Conservation (phyloP, 1,140 invertebrate genomes). For the Drosophila santomea region DNA sequence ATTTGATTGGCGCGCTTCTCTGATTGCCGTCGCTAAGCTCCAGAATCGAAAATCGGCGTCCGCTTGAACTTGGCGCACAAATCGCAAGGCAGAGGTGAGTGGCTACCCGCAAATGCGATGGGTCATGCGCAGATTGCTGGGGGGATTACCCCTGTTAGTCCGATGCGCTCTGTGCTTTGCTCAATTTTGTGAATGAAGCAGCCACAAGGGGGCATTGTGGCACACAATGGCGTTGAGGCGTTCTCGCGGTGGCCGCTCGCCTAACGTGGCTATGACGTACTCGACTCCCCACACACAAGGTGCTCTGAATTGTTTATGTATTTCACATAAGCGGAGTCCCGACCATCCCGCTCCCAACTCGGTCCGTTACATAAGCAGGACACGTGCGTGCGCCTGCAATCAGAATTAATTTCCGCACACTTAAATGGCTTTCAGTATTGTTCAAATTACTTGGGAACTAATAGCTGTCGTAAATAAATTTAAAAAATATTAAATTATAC, state of each 20-base stretch:
- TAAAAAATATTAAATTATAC: not conserved
- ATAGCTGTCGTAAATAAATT: too few relatives aligned
- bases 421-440: not conserved
- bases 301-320: constrained; percentile 37
- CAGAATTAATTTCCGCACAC: constrained; percentile 20
- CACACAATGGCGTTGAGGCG: constrained; percentile 4
- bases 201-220: not conserved
- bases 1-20: constrained; percentile 80
- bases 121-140: constrained; percentile 62
- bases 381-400: constrained; percentile 28
- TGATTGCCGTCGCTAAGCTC: constrained; percentile 63
- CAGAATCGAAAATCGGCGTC: constrained; percentile 53
- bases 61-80: constrained; percentile 72
- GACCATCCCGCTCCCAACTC: constrained; percentile 2
- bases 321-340: constrained; percentile 32
- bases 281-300: constrained; percentile 13
- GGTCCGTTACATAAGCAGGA: constrained; percentile 21
- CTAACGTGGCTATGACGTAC: constrained; percentile 42
- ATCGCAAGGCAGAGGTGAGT: constrained; percentile 66
- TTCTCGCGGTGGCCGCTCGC: constrained; percentile 6
- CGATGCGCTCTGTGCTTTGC: constrained; percentile 42
- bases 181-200: constrained; percentile 70
- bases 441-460: not conserved
- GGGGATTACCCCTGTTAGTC: constrained; percentile 2
- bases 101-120: constrained; percentile 48